Base-by-base conservation (phyloP, 2,888 invertebrate species). In the Sphecodes monilicornis region DNA sequence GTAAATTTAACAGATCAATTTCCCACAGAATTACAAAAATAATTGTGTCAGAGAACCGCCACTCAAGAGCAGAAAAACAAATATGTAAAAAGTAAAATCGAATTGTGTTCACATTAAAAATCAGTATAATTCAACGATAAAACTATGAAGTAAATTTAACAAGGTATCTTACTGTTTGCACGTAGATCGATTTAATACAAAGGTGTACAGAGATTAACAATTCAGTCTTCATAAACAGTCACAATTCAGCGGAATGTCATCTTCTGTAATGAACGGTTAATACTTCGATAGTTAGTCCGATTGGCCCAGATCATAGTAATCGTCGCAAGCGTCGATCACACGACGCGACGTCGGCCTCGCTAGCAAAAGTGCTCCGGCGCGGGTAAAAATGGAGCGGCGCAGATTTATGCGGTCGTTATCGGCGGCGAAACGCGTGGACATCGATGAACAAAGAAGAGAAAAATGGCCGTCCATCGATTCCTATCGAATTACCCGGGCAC, bases 381-480 rank as follows among this genome's bases (percentile, higher is more conserved):
- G 43, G 29, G 1, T 43, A 29, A 70, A 41, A 70, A 29, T 43
- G 29, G 29, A 69, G 43, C 50, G 68, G 36, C 18, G 32, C 50
- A 16, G 76, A 76, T 76, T 76, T 76, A 76, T 76, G 68, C 68
- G 76, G 66, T 76, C 76, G 76, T 76, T 76, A 76, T 76, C 76
- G 76, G 32, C 39, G 50, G 76, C 39, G 76, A 69, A 76, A 76
- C 76, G 76, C 68, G 69, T 54, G 69, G 76, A 68, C 68, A 76
- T 76, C 76, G 76, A 76, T 76, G 76, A 76, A 76, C 68, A n/a
- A 57, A 39, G 66, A 43, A 81, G 32, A 76, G 82, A 83, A 71
- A 83, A 83, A 83, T 68, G 82, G 39, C 16, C 76, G 76, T 64
- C 84, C 73, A 83, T 84, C 84, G 84, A 84, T 84, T 74, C 73